Base-by-base conservation (phyloP, 1,140 invertebrate genomes). In the Leptestheria dahalacensis region DNA sequence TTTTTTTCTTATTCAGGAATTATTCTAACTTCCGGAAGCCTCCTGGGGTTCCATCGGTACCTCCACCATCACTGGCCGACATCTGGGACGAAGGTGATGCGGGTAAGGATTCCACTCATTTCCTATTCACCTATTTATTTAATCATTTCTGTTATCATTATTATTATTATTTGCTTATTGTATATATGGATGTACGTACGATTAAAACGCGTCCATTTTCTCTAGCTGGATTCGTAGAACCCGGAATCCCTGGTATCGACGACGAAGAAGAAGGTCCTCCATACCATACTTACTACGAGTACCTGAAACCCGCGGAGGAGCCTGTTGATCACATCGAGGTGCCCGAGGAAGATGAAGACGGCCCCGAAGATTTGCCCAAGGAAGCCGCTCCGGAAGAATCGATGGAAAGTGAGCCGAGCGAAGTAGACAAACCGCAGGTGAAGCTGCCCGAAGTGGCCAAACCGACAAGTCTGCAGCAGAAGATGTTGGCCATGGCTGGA, bases 401-500 rank as follows among this genome's bases (percentile, higher is more conserved):
- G 26, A 28, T 55, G 53, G 58, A 60, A 20, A 29, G 29, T 2
- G 51, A 52, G 50, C 48, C n/a, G 11, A 49, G 29, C 26, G 26
- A 48, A 41, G 25, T 49, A 1, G 24, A 20, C 28, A 52, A 60
- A 60, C 25, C 49, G 41, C 48, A 24, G 21, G 23, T 57, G 28
- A 41, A 21, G 26, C 20, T 26, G 24, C 41, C 52, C 20, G 51
- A 61, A 51, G 21, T 47, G 10, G n/a, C 79, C 0, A 85, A 86
- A 66, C 84, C 85, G 1, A 86, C 83, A 1, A 80, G 80, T 1
- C 67, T 89, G 11, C 86, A 90, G 65, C 85, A 88, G 62, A 82
- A 85, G 68, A 89, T 90, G 85, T 75, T 90, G 61, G 82, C 82
- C 6, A 79, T 90, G 67, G 84, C 86, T 18, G 88, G 88, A 2